phyloP scores from a whole-genome alignment of 1,140 invertebrate species.

The Trachelipus rathkii region DNA sequence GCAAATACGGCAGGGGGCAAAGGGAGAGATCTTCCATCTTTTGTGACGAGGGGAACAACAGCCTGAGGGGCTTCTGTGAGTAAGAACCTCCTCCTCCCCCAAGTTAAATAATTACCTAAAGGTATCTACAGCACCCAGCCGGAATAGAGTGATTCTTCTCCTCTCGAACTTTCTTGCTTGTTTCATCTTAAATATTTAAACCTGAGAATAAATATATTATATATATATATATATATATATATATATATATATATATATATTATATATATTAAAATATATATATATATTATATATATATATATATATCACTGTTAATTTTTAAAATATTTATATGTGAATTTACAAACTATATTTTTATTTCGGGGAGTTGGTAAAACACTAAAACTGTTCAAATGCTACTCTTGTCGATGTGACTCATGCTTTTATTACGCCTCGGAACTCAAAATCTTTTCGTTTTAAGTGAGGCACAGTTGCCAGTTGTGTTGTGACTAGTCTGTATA shows the following conservation, averaged over 20 bases:
- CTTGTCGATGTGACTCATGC: no score
- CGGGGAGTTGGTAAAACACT: no score
- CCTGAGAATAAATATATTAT: not conserved
- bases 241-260: not conserved
- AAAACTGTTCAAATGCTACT: no score
- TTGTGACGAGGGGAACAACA: conserved; percentile 2
- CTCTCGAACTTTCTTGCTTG: not conserved
- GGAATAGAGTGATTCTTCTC: not conserved
- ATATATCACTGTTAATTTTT: no score
- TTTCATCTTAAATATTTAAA: not conserved
- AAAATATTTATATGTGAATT: no score
- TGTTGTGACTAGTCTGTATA: no score
- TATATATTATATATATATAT: no score
- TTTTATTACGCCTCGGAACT: no score
- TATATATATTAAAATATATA: not conserved
- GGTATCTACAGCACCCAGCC: not conserved
- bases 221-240: conserved; percentile 13
- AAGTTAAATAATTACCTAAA: not conserved
- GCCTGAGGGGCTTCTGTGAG: not conserved
- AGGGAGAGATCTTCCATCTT: not conserved
- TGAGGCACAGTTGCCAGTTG: no score
- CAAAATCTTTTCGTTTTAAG: no score
- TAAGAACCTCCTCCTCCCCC: not conserved
- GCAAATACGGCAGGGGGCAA: not conserved
- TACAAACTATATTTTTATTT: no score